phyloP scores from a whole-genome alignment of 1,140 invertebrate species.

The Platorchestia sp. region DNA sequence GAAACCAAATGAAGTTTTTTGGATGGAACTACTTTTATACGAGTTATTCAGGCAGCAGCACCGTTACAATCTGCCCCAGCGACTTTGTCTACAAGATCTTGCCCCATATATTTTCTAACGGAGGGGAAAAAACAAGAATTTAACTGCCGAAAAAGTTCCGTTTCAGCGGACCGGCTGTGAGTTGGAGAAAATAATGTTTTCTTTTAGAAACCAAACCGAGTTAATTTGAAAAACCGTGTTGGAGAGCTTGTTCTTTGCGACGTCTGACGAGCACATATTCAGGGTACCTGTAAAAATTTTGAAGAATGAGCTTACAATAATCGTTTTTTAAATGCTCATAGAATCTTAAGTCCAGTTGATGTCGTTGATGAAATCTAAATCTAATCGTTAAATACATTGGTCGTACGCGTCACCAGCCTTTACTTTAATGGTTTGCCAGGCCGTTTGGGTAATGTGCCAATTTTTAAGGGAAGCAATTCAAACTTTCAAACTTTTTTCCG shows the following conservation, averaged over 20 bases:
- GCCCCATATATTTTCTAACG: neutral
- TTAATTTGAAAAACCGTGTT: neutral
- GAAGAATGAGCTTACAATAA: neutral
- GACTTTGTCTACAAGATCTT: neutral
- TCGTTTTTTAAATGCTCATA: neutral
- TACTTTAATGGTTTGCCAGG: too few relatives aligned
- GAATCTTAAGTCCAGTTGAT: too few relatives aligned
- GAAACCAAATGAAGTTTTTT: neutral
- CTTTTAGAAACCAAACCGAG: neutral
- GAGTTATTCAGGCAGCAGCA: neutral
- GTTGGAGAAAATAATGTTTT: neutral
- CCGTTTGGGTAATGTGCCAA: too few relatives aligned
- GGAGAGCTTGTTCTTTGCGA: too few relatives aligned
- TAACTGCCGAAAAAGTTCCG: neutral
- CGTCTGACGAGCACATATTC: too few relatives aligned
- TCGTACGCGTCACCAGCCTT: too few relatives aligned
- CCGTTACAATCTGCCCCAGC: neutral
- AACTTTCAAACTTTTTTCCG: too few relatives aligned
- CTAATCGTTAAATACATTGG: too few relatives aligned
- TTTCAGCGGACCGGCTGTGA: neutral
- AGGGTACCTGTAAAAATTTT: neutral
- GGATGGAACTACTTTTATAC: neutral
- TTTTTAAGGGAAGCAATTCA: too few relatives aligned
- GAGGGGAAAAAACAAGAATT: neutral
- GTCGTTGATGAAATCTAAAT: too few relatives aligned